Conservation (phyloP, 2,797 vertebrate genomes). For the Acanthornis magna region DNA sequence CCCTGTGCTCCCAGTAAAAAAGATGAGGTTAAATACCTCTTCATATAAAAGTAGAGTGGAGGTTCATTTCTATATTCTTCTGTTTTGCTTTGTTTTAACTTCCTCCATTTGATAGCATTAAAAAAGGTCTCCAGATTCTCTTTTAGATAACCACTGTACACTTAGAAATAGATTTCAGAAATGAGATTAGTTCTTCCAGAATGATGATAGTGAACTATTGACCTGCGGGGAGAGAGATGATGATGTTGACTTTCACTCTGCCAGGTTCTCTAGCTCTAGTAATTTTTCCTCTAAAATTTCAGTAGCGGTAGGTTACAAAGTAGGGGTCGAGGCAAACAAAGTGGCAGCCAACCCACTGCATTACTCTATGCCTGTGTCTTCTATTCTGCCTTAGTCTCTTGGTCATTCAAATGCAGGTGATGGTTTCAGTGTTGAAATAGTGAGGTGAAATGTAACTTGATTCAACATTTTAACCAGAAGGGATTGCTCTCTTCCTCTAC, state of each 20-base stretch:
- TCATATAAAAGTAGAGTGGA: background rate
- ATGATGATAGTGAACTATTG: constrained; percentile 58
- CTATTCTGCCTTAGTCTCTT: background rate
- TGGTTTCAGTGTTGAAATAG: constrained; percentile 10
- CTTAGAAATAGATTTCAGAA: constrained; percentile 43
- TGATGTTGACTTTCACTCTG: constrained; percentile 36
- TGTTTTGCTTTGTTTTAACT: constrained; percentile 11
- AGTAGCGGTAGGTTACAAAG: constrained; percentile 30
- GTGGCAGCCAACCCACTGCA: background rate
- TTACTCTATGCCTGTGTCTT: background rate
- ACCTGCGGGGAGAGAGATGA: background rate
- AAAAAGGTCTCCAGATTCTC: constrained; percentile 9
- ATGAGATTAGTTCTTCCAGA: background rate
- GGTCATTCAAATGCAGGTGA: constrained; percentile 1
- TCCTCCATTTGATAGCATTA: background rate
- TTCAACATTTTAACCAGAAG: constrained; percentile 58
- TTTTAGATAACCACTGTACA: constrained; percentile 19
- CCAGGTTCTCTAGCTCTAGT: background rate
- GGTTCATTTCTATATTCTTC: background rate
- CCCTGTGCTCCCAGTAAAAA: background rate
- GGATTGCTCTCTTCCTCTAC: constrained; percentile 2
- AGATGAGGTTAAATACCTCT: background rate
- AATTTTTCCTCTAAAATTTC: constrained; percentile 38
- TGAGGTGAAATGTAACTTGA: constrained; percentile 14
- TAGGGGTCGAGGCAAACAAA: background rate